These are phyloP conservation scores for Ophioninae sp. DNA, from an alignment of 2,888 invertebrate genomes.

Conservation along the genomic window DNA sequence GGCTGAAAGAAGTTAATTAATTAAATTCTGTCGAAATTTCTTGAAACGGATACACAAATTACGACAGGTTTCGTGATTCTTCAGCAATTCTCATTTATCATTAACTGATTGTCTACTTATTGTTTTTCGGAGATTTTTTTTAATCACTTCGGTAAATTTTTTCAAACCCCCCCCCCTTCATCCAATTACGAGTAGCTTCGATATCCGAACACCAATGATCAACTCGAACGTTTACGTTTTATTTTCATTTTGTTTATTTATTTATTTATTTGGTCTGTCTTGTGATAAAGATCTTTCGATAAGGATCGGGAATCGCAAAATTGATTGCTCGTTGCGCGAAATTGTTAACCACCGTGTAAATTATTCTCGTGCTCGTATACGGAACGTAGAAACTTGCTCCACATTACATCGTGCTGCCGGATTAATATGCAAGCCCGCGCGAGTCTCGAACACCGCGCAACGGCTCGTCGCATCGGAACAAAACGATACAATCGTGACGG, in stretches of 20 bases:
- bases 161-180: no score
- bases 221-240: background rate
- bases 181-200: background rate
- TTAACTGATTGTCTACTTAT: no score
- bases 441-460: constrained; percentile 15
- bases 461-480: constrained; percentile 69
- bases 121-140: no score
- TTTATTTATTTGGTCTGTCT: background rate
- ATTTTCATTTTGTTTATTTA: background rate
- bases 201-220: constrained; percentile 20
- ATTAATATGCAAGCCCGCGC: constrained; percentile 22
- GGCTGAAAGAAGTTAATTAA: no score
- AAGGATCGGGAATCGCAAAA: constrained; percentile 14
- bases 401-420: constrained; percentile 41
- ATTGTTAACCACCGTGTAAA: constrained; percentile 45
- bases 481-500: constrained; percentile 68
- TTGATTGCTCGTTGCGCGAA: constrained; percentile 34
- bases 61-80: no score
- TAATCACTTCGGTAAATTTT: no score
- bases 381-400: constrained; percentile 55
- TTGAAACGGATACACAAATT: no score
- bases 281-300: no score
- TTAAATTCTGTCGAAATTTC: no score
- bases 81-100: no score
- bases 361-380: constrained; percentile 44